Evolutionary conservation across 2,113 vertebrate species (phyloP).

Genomic region (Gobius niger): DNA sequence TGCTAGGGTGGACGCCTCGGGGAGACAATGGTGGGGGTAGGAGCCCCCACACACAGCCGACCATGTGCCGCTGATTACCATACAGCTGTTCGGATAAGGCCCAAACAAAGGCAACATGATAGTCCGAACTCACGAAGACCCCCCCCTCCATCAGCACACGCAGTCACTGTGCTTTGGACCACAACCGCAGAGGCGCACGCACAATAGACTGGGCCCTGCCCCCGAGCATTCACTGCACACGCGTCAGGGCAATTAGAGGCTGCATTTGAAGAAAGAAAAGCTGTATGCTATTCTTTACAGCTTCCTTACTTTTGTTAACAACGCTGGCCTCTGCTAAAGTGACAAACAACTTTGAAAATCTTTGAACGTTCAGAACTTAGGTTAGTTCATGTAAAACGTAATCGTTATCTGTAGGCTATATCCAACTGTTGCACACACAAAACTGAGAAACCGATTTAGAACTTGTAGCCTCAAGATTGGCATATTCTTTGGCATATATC

Average conservation of each 20-base stretch:
- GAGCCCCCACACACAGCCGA: slow-evolving; percentile 48
- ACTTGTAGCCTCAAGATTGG: too few species aligned
- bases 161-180: not conserved
- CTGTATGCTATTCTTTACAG: slow-evolving; percentile 18
- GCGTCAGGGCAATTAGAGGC: slow-evolving; percentile 64
- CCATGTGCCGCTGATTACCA: slow-evolving; percentile 78
- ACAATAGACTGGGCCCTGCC: slow-evolving; percentile 48
- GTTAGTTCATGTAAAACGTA: not conserved
- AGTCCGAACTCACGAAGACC: slow-evolving; percentile 32
- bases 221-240: slow-evolving; percentile 57
- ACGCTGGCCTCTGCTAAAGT: not conserved
- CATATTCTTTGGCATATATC: too few species aligned
- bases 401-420: too few species aligned
- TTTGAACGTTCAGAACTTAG: not conserved
- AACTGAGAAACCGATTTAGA: too few species aligned
- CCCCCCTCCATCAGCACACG: slow-evolving; percentile 4
- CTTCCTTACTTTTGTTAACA: slow-evolving; percentile 47
- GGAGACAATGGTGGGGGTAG: slow-evolving; percentile 58
- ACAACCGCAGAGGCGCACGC: slow-evolving; percentile 33
- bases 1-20: slow-evolving; percentile 36
- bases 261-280: slow-evolving; percentile 38
- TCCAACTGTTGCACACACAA: not conserved
- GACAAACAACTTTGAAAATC: slow-evolving; percentile 12
- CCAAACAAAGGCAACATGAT: slow-evolving; percentile 70
- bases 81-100: slow-evolving; percentile 78